Evolutionary conservation across 2,797 vertebrate species (phyloP), one percentile per base, ranked within the genome.

Genomic region (Loriculus beryllinus): DNA sequence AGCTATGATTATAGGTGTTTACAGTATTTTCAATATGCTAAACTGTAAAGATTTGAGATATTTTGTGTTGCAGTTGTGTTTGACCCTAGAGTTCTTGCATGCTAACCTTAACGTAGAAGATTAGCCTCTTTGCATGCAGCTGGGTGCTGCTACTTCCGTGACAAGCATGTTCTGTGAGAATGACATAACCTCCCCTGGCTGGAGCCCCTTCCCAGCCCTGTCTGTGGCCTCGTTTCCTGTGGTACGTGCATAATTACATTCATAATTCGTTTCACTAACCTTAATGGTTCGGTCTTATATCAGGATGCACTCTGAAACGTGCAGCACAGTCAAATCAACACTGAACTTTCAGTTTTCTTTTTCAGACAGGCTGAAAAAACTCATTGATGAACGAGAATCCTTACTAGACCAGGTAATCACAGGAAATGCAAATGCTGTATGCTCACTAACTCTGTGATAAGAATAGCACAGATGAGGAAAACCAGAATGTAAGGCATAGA

Each of bases 281-380:
- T 37, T 25, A 23, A 19, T 3, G 20, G 52, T 40, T 88, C 45
- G 2, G 52, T 52, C 67, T 28, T 31, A 3, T 4, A n/a, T 56
- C 62, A 54, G 43, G 43, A 20, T 25, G 65, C 5, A 3, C 60
- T 69, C 93, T 14, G 48, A 17, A 19, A 19, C 1, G 62, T 4
- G 74, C 23, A 0, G 23, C 15, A 3, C 0, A 3, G 1, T 17
- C 17, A 8, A 31, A 6, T n/a, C 47, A 3, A 69, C 86, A 19
- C 90, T 95, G 75, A 91, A 52, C 94, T 95, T 88, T 71, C 77
- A 21, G 82, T 70, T 95, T 96, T 95, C 94, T 96, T 85, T 98
- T 98, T 40, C 98, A 99, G 99, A 99, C 92, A 98, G 98, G 79
- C 96, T 99, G 96, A 99, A 98, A 97, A 99, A 98, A 52, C 97